A percentile compares a stretch with the other conserved stretches of the same genome.
These are phyloP conservation scores for Brachyptera putata DNA, from an alignment of 2,888 invertebrate species.

Conservation along the genomic window DNA sequence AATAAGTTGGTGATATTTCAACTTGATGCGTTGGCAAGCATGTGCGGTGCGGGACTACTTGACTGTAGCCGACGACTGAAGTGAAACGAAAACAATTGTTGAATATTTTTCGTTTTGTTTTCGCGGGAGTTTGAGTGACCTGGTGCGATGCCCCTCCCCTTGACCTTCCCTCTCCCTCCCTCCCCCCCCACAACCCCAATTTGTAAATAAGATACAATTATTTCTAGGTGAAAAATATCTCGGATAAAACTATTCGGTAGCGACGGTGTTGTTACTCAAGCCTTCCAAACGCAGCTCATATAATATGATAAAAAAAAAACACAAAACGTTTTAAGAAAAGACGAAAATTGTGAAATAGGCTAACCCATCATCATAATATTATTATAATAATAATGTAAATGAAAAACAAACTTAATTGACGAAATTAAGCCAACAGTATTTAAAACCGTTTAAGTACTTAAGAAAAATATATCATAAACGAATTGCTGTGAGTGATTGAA, in stretches of 20 bases:
- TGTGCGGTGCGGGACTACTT: too few relatives aligned
- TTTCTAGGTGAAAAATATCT: background rate
- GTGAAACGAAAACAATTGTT: background rate
- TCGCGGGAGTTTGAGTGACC: too few relatives aligned
- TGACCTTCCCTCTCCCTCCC: too few relatives aligned
- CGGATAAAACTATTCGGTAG: background rate
- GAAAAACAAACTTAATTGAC: background rate
- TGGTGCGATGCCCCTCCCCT: too few relatives aligned
- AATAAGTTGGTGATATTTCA: too few relatives aligned
- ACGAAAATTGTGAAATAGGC: background rate
- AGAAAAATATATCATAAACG: slow-evolving; percentile 2
- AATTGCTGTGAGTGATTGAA: slow-evolving; percentile 8
- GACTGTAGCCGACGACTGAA: too few relatives aligned
- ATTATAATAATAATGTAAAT: background rate
- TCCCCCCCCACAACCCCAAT: background rate
- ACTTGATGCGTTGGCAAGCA: too few relatives aligned
- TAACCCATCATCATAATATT: background rate
- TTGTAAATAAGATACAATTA: background rate
- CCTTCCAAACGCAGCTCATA: slow-evolving; percentile 9
- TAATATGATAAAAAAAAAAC: background rate
- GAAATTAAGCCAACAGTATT: slow-evolving; percentile 10
- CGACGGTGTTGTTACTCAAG: slow-evolving; percentile 1
- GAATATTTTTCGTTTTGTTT: background rate
- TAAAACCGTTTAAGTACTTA: slow-evolving; percentile 17
- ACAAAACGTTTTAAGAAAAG: background rate